These are phyloP conservation scores for Caenorhabditis remanei DNA, from an alignment of 1,140 invertebrate species.

Conservation along the genomic window DNA sequence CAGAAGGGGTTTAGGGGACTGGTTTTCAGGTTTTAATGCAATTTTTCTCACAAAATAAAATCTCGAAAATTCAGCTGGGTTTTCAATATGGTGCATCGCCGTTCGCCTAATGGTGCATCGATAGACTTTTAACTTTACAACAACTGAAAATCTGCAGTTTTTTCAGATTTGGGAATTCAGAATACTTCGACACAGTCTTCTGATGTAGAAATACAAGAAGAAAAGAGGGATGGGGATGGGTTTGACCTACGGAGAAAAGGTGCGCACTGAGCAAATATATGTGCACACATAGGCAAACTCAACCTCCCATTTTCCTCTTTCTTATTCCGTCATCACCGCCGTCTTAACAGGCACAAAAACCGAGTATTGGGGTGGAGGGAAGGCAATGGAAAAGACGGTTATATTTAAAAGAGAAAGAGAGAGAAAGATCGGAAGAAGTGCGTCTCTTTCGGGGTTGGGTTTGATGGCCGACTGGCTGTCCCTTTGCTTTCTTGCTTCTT, in stretches of 20 bases:
- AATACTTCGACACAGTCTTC: constrained; percentile 12
- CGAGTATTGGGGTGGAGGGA: neutral
- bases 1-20: neutral
- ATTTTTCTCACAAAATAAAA: too few species aligned
- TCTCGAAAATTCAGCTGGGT: too few species aligned
- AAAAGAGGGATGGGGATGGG: constrained; percentile 5
- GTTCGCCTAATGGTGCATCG: too few species aligned
- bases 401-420: constrained; percentile 28
- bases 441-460: constrained; percentile 16
- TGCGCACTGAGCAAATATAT: constrained; percentile 50
- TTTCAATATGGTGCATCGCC: too few species aligned
- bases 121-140: too few species aligned
- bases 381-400: neutral
- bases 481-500: neutral
- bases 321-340: constrained; percentile 30
- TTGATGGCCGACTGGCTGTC: constrained; percentile 28
- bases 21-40: neutral
- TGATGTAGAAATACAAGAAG: neutral
- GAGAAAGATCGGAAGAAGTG: constrained; percentile 29
- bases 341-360: constrained; percentile 44
- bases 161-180: too few species aligned
- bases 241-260: constrained; percentile 18
- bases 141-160: too few species aligned
- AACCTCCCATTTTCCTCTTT: constrained; percentile 5
- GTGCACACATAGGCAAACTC: constrained; percentile 23